Conservation (phyloP, 2,888 invertebrate genomes). For the Heliconius cydno region DNA sequence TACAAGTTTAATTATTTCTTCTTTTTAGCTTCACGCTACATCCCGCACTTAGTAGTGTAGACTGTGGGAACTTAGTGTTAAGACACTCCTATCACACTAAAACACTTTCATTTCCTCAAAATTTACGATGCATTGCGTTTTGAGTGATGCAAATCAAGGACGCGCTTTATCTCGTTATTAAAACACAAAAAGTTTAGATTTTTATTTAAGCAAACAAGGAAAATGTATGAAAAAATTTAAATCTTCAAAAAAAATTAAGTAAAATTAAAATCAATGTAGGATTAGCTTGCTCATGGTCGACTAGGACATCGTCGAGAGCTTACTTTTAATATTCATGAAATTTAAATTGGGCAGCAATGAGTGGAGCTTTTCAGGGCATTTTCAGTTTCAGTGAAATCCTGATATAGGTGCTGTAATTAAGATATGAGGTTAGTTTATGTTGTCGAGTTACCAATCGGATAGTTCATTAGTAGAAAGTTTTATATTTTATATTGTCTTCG, state of each 20-base stretch:
- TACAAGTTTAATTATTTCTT: not conserved
- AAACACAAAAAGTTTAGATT: too few relatives aligned
- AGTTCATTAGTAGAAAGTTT: not conserved
- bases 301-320: conserved; percentile 28
- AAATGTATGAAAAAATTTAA: not conserved
- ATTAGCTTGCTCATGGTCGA: conserved; percentile 19
- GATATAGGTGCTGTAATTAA: conserved; percentile 26
- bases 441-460: not conserved
- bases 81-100: too few relatives aligned
- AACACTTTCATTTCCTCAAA: too few relatives aligned
- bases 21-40: too few relatives aligned
- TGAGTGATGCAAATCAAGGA: too few relatives aligned
- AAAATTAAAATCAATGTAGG: conserved; percentile 11
- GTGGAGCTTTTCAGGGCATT: conserved; percentile 29
- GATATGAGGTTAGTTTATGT: conserved; percentile 14
- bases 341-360: conserved; percentile 39
- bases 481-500: not conserved
- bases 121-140: too few relatives aligned
- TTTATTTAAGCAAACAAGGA: not conserved
- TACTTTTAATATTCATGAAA: conserved; percentile 42
- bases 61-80: too few relatives aligned
- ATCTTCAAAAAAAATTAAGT: not conserved
- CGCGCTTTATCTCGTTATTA: too few relatives aligned
- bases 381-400: conserved; percentile 9
- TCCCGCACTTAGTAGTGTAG: too few relatives aligned